A percentile compares a stretch with the other conserved stretches of the same genome.
Conservation (phyloP, 2,113 vertebrate genomes). For the Platichthys flesus region DNA sequence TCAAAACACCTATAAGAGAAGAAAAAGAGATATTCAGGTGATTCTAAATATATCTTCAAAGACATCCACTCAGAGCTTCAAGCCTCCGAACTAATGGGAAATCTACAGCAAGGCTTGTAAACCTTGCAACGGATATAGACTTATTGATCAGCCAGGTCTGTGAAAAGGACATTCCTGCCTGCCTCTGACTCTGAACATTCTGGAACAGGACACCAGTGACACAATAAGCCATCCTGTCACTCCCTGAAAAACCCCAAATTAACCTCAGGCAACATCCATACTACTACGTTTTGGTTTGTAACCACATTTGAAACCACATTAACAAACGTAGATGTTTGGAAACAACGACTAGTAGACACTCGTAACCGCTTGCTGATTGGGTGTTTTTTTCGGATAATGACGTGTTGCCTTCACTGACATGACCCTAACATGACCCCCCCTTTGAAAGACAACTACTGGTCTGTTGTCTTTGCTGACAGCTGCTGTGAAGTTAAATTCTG, state of each 20-base stretch:
- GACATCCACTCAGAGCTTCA: constrained; percentile 13
- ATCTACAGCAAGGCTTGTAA: constrained; percentile 5
- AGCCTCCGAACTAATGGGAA: constrained; percentile 17
- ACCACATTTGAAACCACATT: no score
- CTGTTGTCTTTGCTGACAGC: no score
- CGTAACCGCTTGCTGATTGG: no score
- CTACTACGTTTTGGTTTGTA: no score
- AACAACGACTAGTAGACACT: no score
- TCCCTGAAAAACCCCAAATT: neutral
- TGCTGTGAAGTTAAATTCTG: no score
- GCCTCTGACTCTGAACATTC: neutral
- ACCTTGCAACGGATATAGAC: neutral
- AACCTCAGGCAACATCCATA: no score
- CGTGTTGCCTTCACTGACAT: no score
- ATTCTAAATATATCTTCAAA: constrained; percentile 59
- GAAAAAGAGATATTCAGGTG: constrained; percentile 41
- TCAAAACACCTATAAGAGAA: constrained; percentile 3
- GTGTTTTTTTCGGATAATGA: no score
- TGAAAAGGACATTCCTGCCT: neutral
- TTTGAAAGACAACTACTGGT: no score
- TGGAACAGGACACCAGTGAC: neutral
- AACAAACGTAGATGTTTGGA: no score
- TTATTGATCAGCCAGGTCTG: constrained; percentile 27
- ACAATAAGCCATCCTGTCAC: neutral
- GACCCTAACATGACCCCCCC: no score